These are phyloP conservation scores for Amblyornis subalaris DNA, from an alignment of 2,113 vertebrate genomes.

Conservation along the genomic window DNA sequence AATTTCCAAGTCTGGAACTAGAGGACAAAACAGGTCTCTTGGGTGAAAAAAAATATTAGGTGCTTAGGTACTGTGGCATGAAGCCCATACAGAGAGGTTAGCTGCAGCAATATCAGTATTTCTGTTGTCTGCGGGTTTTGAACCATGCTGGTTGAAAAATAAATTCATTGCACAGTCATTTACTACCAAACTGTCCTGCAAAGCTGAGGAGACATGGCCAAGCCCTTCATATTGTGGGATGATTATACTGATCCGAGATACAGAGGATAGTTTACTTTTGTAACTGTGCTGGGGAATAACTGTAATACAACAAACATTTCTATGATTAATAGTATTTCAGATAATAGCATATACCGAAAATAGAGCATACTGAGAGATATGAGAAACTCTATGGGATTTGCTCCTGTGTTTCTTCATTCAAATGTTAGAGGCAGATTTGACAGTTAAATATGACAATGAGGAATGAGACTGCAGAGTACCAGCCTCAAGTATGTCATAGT, in stretches of 20 bases:
- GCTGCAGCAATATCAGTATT: not conserved
- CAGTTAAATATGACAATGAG: not conserved
- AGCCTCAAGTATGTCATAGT: not conserved
- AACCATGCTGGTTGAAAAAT: not conserved
- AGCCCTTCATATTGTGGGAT: not conserved
- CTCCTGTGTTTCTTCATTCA: not conserved
- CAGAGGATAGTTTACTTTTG: not conserved
- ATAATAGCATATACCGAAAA: not conserved
- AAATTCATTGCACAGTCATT: not conserved
- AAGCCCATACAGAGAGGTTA: not conserved
- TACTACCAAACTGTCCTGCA: not conserved
- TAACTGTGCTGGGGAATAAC: not conserved
- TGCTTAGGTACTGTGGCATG: not conserved
- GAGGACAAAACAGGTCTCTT: not conserved
- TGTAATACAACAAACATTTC: not conserved
- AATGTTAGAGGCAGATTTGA: not conserved
- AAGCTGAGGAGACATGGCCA: not conserved
- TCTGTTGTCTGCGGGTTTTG: not conserved
- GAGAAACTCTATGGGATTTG: not conserved
- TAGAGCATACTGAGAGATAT: not conserved
- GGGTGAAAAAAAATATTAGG: rapidly evolving
- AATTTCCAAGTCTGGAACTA: not conserved
- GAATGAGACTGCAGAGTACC: not conserved
- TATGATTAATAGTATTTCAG: not conserved
- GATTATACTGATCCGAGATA: not conserved